These are phyloP conservation scores for Stomatorhinus ivindoensis DNA, from an alignment of 2,113 vertebrate species.

Conservation along the genomic window DNA sequence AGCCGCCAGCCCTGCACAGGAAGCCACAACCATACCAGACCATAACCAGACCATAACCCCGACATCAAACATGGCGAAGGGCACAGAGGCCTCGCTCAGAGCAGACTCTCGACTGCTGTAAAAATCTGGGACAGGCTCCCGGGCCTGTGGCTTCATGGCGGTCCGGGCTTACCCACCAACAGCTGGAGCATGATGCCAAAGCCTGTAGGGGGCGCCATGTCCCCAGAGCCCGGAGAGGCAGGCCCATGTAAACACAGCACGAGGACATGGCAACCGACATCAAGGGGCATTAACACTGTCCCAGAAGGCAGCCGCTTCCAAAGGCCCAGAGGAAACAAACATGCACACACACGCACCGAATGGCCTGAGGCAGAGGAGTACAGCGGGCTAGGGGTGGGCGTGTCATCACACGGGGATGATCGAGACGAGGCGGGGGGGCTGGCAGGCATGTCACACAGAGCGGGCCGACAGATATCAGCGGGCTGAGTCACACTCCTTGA, in stretches of 20 bases:
- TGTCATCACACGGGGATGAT: neutral
- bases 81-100: neutral
- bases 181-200: neutral
- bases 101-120: neutral
- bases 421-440: neutral
- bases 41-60: neutral
- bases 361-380: neutral
- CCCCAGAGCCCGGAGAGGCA: neutral
- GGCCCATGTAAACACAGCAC: neutral
- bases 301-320: neutral
- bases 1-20: neutral
- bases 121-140: neutral
- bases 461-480: neutral
- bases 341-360: neutral
- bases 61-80: neutral
- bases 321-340: neutral
- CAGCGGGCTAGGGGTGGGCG: neutral
- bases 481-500: conserved; percentile 18
- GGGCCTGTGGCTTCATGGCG: neutral
- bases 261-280: neutral
- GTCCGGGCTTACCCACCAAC: neutral
- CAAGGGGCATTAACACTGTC: neutral
- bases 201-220: neutral
- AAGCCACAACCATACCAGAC: neutral
- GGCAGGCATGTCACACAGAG: neutral